phyloP scores from a whole-genome alignment of 2,113 vertebrate genomes.

The Puma concolor region DNA sequence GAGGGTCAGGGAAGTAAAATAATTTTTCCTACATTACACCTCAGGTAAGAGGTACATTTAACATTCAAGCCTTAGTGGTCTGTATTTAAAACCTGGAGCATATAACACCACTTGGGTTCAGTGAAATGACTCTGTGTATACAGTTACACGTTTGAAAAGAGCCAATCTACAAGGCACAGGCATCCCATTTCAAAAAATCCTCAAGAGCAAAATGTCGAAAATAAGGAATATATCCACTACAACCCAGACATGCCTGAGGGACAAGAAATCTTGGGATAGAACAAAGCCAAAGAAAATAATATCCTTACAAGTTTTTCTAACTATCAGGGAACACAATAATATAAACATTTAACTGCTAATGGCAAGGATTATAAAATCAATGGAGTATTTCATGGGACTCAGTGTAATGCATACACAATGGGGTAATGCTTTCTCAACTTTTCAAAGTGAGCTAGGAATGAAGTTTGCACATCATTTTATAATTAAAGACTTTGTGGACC shows the following conservation, averaged over 20 bases:
- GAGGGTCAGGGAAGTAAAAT: not conserved
- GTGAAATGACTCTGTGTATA: not conserved
- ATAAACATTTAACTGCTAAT: conserved; percentile 80
- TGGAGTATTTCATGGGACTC: conserved; percentile 81
- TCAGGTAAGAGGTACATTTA: not conserved
- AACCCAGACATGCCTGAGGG: not conserved
- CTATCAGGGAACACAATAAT: conserved; percentile 57
- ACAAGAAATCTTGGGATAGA: not conserved
- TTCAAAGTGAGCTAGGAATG: conserved; percentile 59
- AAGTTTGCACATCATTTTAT: conserved; percentile 61
- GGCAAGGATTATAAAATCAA: conserved; percentile 83
- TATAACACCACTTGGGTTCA: not conserved
- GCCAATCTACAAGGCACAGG: not conserved
- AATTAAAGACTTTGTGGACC: conserved; percentile 69
- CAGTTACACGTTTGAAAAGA: not conserved
- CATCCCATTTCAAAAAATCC: not conserved
- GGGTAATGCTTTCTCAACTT: conserved; percentile 55
- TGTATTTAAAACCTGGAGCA: not conserved
- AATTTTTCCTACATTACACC: not conserved
- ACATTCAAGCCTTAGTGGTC: accelerated
- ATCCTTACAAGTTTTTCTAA: conserved; percentile 67
- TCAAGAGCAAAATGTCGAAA: not conserved
- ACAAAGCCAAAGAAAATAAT: conserved; percentile 52
- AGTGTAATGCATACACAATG: conserved; percentile 67
- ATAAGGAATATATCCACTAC: not conserved